Evolutionary conservation across 2,113 vertebrate genomes (phyloP).

Genomic region (Campylomormyrus numenius): DNA sequence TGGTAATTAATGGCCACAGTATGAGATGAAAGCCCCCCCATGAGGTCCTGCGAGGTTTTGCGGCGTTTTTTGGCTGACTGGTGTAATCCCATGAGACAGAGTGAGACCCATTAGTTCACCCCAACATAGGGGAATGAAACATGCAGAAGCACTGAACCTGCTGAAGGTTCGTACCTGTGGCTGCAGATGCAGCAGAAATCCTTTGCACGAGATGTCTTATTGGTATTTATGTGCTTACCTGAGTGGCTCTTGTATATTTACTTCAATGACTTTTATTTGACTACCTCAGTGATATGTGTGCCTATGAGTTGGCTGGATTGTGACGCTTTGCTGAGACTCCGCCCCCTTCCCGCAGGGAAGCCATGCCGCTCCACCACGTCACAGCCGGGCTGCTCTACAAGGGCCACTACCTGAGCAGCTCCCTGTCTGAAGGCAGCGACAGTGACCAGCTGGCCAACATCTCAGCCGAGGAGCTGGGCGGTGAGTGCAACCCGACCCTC

Average conservation of each 20-base stretch:
- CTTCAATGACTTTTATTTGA: neutral
- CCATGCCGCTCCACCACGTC: slow-evolving; percentile 99
- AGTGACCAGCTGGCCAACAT: slow-evolving; percentile 89
- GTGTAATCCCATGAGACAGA: neutral
- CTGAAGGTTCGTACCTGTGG: neutral
- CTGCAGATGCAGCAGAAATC: neutral
- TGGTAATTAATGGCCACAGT: neutral
- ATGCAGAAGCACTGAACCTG: neutral
- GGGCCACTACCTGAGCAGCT: slow-evolving; percentile 91
- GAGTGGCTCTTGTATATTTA: neutral
- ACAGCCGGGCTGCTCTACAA: slow-evolving; percentile 97
- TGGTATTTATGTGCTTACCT: neutral
- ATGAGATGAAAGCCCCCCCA: neutral
- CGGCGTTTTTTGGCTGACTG: neutral
- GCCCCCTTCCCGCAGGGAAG: slow-evolving; percentile 68
- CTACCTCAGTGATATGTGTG: neutral
- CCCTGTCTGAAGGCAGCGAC: slow-evolving; percentile 86
- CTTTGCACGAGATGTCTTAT: neutral
- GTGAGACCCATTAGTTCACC: neutral
- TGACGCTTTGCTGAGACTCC: neutral
- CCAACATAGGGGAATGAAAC: neutral
- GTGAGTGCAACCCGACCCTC: slow-evolving; percentile 58
- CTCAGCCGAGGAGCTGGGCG: slow-evolving; percentile 89
- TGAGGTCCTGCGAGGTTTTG: neutral
- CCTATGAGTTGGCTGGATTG: neutral